Evolutionary conservation across 2,888 invertebrate genomes (phyloP).

Genomic region (Amblyjoppa fuscipennis): DNA sequence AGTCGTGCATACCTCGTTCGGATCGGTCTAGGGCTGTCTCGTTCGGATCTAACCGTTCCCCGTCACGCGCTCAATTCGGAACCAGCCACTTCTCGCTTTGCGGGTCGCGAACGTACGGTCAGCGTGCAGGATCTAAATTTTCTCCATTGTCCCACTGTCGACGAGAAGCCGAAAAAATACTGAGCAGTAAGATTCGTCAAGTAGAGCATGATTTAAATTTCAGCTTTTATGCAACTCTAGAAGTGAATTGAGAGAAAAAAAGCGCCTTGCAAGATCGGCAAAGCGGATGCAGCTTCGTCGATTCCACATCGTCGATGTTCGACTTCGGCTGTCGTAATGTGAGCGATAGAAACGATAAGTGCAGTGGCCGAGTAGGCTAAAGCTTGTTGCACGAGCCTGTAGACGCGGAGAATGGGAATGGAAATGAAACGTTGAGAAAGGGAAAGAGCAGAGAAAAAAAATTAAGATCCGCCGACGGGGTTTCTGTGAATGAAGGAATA

Average conservation of each 20-base stretch:
- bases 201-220: not conserved
- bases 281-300: not conserved
- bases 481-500: constrained; percentile 31
- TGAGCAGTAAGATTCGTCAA: constrained; percentile 13
- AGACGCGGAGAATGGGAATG: constrained; percentile 56
- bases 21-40: constrained; percentile 28
- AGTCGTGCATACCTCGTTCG: constrained; percentile 46
- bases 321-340: constrained; percentile 55
- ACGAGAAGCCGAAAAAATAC: not conserved
- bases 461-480: constrained; percentile 14
- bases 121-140: constrained; percentile 24
- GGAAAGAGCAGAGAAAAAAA: constrained; percentile 21
- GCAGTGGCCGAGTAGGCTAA: constrained; percentile 41
- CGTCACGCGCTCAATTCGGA: not conserved
- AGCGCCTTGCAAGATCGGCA: not conserved
- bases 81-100: not conserved
- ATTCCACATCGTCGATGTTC: constrained; percentile 47
- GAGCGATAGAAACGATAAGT: constrained; percentile 59
- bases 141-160: constrained; percentile 13
- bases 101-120: constrained; percentile 24
- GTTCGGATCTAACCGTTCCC: constrained; percentile 39
- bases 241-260: not conserved
- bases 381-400: not conserved
- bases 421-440: constrained; percentile 47
- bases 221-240: not conserved